A percentile compares a stretch with the other conserved stretches of the same genome.
phyloP scores from a whole-genome alignment of 2,797 vertebrate genomes.

The Acropternis orthonyx region DNA sequence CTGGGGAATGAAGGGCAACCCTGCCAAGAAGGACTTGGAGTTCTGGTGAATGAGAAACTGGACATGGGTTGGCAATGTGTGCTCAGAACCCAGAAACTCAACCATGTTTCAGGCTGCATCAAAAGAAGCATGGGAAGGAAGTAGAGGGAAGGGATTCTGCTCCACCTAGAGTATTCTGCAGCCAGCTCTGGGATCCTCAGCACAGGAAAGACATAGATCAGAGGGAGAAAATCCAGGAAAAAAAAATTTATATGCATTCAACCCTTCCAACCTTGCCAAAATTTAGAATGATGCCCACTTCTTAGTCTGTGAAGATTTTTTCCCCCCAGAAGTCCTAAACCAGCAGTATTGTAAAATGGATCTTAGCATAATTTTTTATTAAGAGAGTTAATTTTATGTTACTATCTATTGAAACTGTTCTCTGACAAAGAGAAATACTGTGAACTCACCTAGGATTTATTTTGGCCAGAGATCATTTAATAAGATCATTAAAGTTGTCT shows the following conservation, averaged over 20 bases:
- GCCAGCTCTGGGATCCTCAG: background rate
- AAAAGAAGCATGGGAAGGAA: fast-evolving
- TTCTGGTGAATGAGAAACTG: background rate
- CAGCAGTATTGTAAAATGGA: background rate
- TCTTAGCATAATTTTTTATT: background rate
- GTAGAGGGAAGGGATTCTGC: background rate
- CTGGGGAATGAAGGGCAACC: background rate
- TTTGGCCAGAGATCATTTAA: background rate
- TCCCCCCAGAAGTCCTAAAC: background rate
- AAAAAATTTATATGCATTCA: background rate
- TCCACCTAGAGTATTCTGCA: background rate
- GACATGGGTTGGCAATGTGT: background rate
- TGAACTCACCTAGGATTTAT: constrained; percentile 3
- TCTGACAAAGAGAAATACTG: background rate
- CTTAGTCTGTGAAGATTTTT: background rate
- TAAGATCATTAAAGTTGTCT: background rate
- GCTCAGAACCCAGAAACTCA: fast-evolving
- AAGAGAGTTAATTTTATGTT: background rate
- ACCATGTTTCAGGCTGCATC: background rate
- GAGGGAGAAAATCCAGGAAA: background rate
- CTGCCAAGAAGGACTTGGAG: fast-evolving
- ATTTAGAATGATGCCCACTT: background rate
- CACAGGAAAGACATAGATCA: background rate
- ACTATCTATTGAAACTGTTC: background rate
- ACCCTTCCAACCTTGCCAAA: background rate